These are phyloP conservation scores for Stenodera caucasica DNA, from an alignment of 2,888 invertebrate species.

Conservation along the genomic window DNA sequence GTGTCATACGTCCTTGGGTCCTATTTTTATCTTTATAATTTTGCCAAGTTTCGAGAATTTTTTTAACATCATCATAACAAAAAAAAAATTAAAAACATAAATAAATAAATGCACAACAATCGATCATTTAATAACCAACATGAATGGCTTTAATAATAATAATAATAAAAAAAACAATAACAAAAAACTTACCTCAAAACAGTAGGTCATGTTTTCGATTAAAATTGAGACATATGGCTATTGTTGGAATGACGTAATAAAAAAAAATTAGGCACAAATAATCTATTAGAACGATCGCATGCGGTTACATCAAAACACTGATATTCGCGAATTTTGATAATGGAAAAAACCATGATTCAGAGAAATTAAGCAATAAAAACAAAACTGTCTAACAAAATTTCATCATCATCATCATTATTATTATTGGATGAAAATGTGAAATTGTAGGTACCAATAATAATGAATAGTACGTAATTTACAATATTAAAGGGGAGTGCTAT, in stretches of 20 bases:
- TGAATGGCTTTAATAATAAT: no score
- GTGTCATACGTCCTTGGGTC: conserved; percentile 24
- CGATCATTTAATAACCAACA: background rate
- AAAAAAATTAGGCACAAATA: no score
- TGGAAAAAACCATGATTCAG: background rate
- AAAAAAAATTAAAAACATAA: background rate
- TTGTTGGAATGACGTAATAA: no score
- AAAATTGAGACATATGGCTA: no score
- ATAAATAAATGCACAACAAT: background rate
- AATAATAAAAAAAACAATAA: background rate
- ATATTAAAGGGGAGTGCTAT: conserved; percentile 14
- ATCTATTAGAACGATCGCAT: no score
- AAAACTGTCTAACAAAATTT: conserved; percentile 13
- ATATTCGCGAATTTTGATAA: background rate
- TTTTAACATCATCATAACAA: conserved; percentile 5
- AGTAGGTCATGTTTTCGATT: no score
- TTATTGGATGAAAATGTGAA: conserved; percentile 29
- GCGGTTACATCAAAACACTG: background rate
- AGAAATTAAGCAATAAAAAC: background rate
- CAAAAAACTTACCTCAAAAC: background rate
- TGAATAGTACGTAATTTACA: no score
- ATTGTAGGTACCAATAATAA: conserved; percentile 40
- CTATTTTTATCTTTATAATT: conserved; percentile 23
- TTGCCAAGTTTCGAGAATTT: conserved; percentile 15
- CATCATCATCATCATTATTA: background rate